Evolutionary conservation across 2,888 invertebrate species (phyloP).

Genomic region (Rhodophaea formosa): DNA sequence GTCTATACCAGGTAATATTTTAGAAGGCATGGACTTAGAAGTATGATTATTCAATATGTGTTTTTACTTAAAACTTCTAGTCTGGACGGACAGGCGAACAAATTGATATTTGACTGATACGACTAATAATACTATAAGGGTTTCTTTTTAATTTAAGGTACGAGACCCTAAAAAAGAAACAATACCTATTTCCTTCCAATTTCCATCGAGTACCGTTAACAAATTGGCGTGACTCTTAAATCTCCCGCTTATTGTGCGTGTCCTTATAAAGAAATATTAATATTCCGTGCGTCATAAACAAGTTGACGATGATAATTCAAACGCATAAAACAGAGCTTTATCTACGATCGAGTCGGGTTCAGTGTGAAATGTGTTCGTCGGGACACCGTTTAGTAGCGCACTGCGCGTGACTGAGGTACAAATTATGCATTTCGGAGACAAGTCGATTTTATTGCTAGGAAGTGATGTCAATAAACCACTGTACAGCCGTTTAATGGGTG

Average conservation of each 20-base stretch:
- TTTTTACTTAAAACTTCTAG: too few relatives aligned
- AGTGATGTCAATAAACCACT: constrained; percentile 79
- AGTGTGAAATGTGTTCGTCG: constrained; percentile 79
- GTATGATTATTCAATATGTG: too few relatives aligned
- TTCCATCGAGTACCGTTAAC: constrained; percentile 1
- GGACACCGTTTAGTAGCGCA: constrained; percentile 79
- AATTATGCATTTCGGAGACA: constrained; percentile 79
- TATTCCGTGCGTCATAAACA: constrained; percentile 70
- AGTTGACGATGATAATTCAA: constrained; percentile 74
- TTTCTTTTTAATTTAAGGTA: too few relatives aligned
- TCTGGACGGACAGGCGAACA: too few relatives aligned
- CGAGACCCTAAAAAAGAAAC: too few relatives aligned
- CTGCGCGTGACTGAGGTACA: constrained; percentile 78
- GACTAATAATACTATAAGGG: too few relatives aligned
- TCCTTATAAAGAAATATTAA: constrained; percentile 75
- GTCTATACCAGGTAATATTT: too few relatives aligned
- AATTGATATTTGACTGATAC: too few relatives aligned
- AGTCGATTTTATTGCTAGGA: constrained; percentile 78
- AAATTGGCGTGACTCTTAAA: constrained; percentile 12
- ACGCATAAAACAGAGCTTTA: constrained; percentile 77
- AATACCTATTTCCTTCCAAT: background rate
- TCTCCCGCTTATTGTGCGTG: constrained; percentile 38
- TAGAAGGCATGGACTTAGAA: too few relatives aligned
- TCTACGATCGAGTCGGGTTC: constrained; percentile 73
- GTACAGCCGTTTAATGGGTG: constrained; percentile 72